These are phyloP conservation scores for Brachyalestes nurse DNA, from an alignment of 2,797 vertebrate species.

Conservation along the genomic window DNA sequence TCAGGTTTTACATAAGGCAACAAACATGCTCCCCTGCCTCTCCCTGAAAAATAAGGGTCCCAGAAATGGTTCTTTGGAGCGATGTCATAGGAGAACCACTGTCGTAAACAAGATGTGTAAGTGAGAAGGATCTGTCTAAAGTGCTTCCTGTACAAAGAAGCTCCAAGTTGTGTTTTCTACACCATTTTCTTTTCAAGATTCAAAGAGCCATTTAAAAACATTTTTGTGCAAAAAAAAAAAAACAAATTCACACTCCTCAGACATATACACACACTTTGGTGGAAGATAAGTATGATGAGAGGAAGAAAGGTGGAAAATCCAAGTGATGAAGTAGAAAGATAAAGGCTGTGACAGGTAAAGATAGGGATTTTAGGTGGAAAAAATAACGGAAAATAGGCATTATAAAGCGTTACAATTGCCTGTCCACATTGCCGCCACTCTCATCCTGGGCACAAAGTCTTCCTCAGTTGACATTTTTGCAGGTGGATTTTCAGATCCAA, in stretches of 20 bases:
- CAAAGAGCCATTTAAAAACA: too few species aligned
- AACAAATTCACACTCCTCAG: background rate
- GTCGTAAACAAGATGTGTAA: background rate
- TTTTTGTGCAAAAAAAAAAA: background rate
- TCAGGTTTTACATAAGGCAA: slow-evolving; percentile 51
- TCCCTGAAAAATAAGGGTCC: slow-evolving; percentile 11
- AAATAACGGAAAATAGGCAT: background rate
- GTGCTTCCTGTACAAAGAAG: too few species aligned
- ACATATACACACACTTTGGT: background rate
- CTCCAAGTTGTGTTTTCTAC: background rate
- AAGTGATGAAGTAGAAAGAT: background rate
- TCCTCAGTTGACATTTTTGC: background rate
- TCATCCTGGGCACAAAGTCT: background rate
- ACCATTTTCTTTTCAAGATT: too few species aligned
- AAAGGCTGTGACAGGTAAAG: background rate
- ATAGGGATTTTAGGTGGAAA: background rate
- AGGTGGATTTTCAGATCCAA: background rate
- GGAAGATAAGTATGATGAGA: background rate
- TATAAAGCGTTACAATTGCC: background rate
- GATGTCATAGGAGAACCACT: background rate
- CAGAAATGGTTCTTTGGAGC: background rate
- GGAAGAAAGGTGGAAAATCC: background rate
- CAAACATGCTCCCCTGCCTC: slow-evolving; percentile 24
- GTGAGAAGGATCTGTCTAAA: background rate
- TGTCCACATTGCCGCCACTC: background rate